Evolutionary conservation across 1,140 invertebrate genomes (phyloP).

Genomic region (Battus philenor): DNA sequence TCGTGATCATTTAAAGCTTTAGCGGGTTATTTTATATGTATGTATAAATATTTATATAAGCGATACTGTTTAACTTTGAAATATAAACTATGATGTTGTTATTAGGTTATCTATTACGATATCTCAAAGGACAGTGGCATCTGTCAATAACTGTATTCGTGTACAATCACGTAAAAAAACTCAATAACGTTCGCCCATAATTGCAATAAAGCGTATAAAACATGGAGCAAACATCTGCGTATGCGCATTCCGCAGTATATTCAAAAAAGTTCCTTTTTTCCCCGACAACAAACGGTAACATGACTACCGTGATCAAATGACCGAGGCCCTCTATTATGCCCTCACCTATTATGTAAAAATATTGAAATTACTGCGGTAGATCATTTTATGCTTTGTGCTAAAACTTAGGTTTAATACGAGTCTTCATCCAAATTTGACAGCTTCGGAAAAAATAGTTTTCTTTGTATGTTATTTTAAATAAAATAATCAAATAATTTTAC

Average conservation of each 20-base stretch:
- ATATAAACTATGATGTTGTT: neutral
- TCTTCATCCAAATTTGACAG: neutral
- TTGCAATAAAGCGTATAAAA: conserved; percentile 56
- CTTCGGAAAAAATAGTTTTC: neutral
- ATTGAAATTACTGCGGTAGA: conserved; percentile 22
- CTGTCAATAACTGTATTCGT: conserved; percentile 50
- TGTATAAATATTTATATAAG: too few relatives aligned
- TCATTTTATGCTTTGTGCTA: neutral
- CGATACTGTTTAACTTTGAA: neutral
- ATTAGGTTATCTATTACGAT: conserved; percentile 3
- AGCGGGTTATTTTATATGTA: too few relatives aligned
- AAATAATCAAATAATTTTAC: too few relatives aligned
- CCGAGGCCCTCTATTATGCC: conserved; percentile 25
- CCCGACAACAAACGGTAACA: conserved; percentile 51
- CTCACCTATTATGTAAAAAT: conserved; percentile 34
- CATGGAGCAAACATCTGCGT: conserved; percentile 63
- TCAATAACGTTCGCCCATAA: conserved; percentile 47
- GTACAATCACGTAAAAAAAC: conserved; percentile 43
- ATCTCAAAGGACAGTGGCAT: conserved; percentile 31
- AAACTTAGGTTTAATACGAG: neutral
- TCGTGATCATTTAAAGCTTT: too few relatives aligned
- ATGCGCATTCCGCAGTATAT: conserved; percentile 41
- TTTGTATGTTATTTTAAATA: too few relatives aligned
- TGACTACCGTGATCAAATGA: conserved; percentile 53
- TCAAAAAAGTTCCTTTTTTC: conserved; percentile 50